phyloP scores from a whole-genome alignment of 2,888 invertebrate genomes.

The Brachypalpus laphriformis region DNA sequence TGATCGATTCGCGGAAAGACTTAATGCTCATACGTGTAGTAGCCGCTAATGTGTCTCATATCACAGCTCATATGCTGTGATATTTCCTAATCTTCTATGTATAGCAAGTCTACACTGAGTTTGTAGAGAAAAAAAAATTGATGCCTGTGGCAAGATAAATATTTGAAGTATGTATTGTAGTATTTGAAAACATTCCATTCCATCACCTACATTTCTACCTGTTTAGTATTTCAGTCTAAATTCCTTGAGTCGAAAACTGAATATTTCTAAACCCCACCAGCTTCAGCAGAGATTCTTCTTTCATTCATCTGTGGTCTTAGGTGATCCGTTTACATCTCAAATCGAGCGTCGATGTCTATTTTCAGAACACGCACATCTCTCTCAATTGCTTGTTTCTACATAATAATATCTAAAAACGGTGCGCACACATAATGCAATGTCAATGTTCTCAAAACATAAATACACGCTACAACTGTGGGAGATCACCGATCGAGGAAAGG shows the following conservation, averaged over 20 bases:
- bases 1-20: no score
- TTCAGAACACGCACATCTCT: not conserved
- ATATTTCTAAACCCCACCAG: not conserved
- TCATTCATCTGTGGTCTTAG: not conserved
- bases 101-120: no score
- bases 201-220: not conserved
- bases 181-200: not conserved
- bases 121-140: no score
- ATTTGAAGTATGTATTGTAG: not conserved
- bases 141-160: not conserved
- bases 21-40: no score
- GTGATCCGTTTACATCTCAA: not conserved
- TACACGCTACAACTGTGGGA: not conserved
- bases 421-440: conserved; percentile 57
- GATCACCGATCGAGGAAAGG: conserved; percentile 19
- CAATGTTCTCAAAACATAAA: conserved; percentile 69
- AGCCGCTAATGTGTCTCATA: no score
- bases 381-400: not conserved
- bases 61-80: no score
- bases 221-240: not conserved
- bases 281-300: not conserved
- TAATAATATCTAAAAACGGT: not conserved
- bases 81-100: no score
- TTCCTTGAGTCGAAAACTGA: not conserved
- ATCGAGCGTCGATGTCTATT: not conserved